These are phyloP conservation scores for Parotocinclus haroldoi DNA, from an alignment of 2,797 vertebrate genomes.

Conservation along the genomic window DNA sequence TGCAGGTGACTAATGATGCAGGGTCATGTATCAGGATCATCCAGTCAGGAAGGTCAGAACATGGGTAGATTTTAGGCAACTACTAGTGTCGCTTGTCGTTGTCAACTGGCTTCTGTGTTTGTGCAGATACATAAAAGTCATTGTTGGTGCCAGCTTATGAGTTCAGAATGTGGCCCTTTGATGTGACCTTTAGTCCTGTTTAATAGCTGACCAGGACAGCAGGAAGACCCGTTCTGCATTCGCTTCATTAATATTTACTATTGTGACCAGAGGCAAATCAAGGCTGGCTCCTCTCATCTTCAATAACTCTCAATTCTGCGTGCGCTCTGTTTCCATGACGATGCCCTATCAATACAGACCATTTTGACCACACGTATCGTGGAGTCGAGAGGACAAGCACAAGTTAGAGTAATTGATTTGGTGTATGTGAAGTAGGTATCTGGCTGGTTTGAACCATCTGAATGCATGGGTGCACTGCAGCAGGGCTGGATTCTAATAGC, in stretches of 20 bases:
- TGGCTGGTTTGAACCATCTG: slow-evolving; percentile 20
- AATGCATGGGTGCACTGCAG: slow-evolving; percentile 24
- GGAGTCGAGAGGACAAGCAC: slow-evolving; percentile 18
- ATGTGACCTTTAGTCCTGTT: not conserved
- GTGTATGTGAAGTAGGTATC: slow-evolving; percentile 6
- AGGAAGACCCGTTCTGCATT: slow-evolving; percentile 14
- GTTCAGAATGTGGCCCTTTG: slow-evolving; percentile 11
- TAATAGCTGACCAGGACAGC: slow-evolving; percentile 10
- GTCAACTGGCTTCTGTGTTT: not conserved
- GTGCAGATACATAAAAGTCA: no score
- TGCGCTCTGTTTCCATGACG: slow-evolving; percentile 32
- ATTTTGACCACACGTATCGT: slow-evolving; percentile 8
- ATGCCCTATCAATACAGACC: slow-evolving; percentile 10
- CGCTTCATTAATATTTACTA: slow-evolving; percentile 31
- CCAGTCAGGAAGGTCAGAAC: no score
- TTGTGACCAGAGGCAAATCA: slow-evolving; percentile 35
- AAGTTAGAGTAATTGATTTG: slow-evolving; percentile 27
- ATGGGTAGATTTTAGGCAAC: not conserved
- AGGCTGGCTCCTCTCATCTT: slow-evolving; percentile 11
- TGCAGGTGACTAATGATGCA: no score
- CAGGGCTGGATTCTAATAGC: slow-evolving; percentile 34
- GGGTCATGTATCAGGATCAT: no score
- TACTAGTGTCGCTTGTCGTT: not conserved
- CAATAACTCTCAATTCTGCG: slow-evolving; percentile 10
- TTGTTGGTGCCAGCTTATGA: no score